Conservation (phyloP, 2,797 vertebrate species). For the Mareca strepera region DNA sequence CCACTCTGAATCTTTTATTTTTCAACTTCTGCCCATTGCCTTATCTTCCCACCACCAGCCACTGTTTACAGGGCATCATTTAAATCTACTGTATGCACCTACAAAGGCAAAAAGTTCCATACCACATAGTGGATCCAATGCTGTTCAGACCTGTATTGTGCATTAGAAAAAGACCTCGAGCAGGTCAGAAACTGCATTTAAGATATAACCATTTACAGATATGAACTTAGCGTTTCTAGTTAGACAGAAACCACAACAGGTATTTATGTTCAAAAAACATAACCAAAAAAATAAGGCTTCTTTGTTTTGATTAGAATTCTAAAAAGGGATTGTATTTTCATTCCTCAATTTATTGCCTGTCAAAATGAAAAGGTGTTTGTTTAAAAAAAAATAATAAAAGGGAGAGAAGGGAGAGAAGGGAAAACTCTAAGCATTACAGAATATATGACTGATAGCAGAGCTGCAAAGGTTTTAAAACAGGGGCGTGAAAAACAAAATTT, state of each 20-base stretch:
- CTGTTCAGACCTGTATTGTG: too few species aligned
- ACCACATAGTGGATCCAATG: neutral
- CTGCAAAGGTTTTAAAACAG: constrained; percentile 16
- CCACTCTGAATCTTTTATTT: neutral
- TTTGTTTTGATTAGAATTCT: neutral
- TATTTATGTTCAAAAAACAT: neutral
- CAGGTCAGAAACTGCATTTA: neutral
- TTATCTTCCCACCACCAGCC: neutral
- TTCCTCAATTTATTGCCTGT: neutral
- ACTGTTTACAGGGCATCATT: neutral
- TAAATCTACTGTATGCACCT: neutral
- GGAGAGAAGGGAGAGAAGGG: neutral
- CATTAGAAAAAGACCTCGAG: neutral
- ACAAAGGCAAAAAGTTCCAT: neutral
- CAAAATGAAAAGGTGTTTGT: neutral
- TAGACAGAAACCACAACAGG: neutral
- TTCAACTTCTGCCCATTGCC: neutral
- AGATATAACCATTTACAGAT: too few species aligned
- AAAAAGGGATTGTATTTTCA: neutral
- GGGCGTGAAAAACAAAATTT: constrained; percentile 7
- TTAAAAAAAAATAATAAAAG: neutral
- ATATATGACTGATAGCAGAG: neutral
- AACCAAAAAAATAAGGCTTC: neutral
- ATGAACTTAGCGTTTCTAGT: neutral
- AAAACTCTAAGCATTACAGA: neutral